Base-by-base conservation (phyloP, 2,113 vertebrate species). In the Alethe diademata region DNA sequence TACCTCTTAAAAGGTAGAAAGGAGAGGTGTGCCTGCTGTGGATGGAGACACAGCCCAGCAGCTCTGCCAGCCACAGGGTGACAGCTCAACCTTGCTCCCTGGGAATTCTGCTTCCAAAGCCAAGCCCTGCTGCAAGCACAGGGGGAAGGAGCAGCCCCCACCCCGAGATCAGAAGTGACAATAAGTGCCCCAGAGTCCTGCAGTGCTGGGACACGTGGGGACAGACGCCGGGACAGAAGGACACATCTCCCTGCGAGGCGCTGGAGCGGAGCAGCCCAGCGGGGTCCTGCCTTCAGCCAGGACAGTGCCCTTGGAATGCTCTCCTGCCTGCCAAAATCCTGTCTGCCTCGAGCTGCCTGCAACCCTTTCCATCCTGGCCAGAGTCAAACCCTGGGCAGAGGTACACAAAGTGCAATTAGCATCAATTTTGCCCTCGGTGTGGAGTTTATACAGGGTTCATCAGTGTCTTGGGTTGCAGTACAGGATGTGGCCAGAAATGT, bases 201-300 rank as follows among this genome's bases (percentile, higher is more conserved):
- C n/a, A 29, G 29, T 11, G n/a, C 69, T 25, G 66, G 33, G 48
- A 53, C 33, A 40, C 5, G 0, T 19, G 20, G 31, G 56, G 64
- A 60, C 71, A 92, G 48, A 8, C 43, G 43, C 36, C 0, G 0
- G 51, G 61, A 75, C 47, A 91, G 91, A 87, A 78, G 80, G 89
- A 86, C n/a, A n/a, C 1, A 0, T 14, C 11, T 70, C 24, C 48
- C 75, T 48, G 81, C 26, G 4, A 85, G 54, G 71, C 3, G 0
- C 47, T 61, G 69, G 78, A 86, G 86, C 40, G 1, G 33, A 56
- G 83, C 80, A 81, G 83, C 89, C 31, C 91, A 89, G 92, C 62
- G 0, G 91, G 88, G 15, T 53, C 84, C 33, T 35, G 66, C 91
- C 90, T 80, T 48, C 76, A 74, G 69, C 67, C 36, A 40, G 42